A percentile compares a stretch with the other conserved stretches of the same genome.
Conservation (phyloP, 2,113 vertebrate species). For the Ellobius talpinus region DNA sequence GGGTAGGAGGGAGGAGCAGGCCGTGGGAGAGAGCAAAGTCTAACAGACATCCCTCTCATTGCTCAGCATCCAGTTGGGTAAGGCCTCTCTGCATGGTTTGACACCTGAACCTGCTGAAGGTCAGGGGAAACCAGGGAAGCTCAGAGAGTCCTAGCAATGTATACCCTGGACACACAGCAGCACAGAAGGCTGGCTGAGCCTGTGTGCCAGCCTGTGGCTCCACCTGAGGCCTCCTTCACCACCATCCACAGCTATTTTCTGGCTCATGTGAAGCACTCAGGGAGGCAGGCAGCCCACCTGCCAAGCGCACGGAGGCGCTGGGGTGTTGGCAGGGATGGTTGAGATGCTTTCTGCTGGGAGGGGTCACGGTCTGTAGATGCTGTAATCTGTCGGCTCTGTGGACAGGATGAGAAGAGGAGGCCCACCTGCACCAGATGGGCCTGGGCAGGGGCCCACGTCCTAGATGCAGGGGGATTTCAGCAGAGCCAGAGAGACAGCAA, state of each 20-base stretch:
- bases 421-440: not conserved
- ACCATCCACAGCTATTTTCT: not conserved
- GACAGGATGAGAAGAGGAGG: constrained; percentile 13
- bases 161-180: constrained; percentile 49
- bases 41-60: not conserved
- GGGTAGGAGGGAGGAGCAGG: constrained; percentile 50
- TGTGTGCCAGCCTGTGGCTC: not conserved
- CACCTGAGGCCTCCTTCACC: not conserved
- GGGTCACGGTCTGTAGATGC: constrained; percentile 55
- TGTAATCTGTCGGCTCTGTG: constrained; percentile 57
- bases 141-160: constrained; percentile 49
- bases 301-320: constrained; percentile 19
- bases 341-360: constrained; percentile 61
- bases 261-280: not conserved
- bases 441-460: not conserved
- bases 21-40: constrained; percentile 5
- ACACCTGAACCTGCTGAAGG: not conserved
- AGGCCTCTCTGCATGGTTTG: not conserved
- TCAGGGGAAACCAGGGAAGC: not conserved
- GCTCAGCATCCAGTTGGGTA: not conserved
- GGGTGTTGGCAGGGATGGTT: not conserved
- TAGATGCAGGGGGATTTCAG: not conserved
- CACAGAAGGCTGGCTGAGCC: not conserved
- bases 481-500: not conserved
- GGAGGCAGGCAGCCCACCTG: not conserved